These are phyloP conservation scores for Melipona bicolor DNA, from an alignment of 2,888 invertebrate genomes.

Conservation along the genomic window DNA sequence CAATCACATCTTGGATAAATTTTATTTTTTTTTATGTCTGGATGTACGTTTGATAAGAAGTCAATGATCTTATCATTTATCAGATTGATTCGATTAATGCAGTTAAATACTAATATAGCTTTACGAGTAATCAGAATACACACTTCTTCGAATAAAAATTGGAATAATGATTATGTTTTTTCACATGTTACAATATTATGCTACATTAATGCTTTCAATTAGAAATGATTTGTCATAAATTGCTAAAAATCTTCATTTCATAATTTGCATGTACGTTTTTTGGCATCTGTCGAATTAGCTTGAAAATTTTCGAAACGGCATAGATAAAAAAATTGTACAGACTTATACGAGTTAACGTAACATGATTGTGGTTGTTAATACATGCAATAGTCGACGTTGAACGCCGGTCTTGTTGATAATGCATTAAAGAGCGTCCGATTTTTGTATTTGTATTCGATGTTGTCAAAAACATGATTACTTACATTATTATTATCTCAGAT, in stretches of 20 bases:
- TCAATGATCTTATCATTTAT: not conserved
- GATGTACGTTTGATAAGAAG: not conserved
- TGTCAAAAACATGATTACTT: not conserved
- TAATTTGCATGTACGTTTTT: not conserved
- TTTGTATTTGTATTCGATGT: not conserved
- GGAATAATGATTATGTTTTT: not conserved
- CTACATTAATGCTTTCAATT: not conserved
- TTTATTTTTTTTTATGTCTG: not conserved
- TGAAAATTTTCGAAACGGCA: not conserved
- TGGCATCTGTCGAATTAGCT: not conserved
- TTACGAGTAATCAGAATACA: not conserved
- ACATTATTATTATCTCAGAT: not conserved
- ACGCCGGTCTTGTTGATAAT: not conserved
- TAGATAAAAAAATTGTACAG: not conserved
- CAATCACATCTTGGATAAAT: not conserved
- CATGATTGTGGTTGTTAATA: too few species aligned
- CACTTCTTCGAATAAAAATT: not conserved
- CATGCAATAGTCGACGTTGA: too few species aligned
- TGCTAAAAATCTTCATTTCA: accelerated
- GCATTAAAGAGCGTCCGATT: not conserved
- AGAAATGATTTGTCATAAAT: not conserved
- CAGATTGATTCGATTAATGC: not conserved
- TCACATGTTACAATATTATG: not conserved
- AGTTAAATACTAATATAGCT: accelerated
- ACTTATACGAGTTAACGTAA: too few species aligned